Evolutionary conservation across 1,140 invertebrate species (phyloP).

Genomic region (Neodiprion virginianus): DNA sequence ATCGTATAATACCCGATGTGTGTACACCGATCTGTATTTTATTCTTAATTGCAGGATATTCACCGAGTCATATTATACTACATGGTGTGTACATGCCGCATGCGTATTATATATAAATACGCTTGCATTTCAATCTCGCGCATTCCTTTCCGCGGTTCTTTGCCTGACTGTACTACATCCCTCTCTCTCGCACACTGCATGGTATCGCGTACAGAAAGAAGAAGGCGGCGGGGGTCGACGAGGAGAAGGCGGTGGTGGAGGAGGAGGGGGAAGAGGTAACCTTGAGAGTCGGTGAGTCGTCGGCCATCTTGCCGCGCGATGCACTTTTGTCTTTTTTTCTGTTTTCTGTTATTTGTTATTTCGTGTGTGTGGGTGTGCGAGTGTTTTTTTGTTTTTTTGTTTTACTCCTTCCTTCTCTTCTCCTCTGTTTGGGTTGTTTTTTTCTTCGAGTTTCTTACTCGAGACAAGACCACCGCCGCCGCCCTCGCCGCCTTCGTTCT

Average conservation of each 20-base stretch:
- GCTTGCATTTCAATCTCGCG: background rate
- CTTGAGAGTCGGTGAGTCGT: conserved; percentile 55
- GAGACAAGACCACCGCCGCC: background rate
- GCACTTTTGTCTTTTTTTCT: conserved; percentile 57
- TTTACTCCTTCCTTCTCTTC: background rate
- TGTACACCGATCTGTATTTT: background rate
- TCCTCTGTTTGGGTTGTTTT: background rate
- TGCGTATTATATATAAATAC: background rate
- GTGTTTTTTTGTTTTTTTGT: background rate
- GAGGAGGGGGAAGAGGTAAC: conserved; percentile 40
- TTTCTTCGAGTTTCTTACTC: background rate
- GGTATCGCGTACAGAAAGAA: background rate
- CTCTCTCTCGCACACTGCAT: background rate
- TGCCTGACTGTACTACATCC: background rate
- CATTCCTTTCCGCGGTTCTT: conserved; percentile 4
- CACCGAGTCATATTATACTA: background rate
- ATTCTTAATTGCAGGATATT: background rate
- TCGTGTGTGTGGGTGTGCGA: conserved; percentile 6
- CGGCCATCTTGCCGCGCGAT: conserved; percentile 58
- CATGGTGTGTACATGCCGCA: background rate
- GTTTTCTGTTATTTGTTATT: conserved; percentile 15
- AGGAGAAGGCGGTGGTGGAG: background rate
- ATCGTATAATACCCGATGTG: background rate
- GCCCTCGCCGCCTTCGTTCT: background rate
- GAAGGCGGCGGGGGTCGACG: background rate